phyloP scores from a whole-genome alignment of 2,888 invertebrate genomes.

The Pasiphila rectangulata region DNA sequence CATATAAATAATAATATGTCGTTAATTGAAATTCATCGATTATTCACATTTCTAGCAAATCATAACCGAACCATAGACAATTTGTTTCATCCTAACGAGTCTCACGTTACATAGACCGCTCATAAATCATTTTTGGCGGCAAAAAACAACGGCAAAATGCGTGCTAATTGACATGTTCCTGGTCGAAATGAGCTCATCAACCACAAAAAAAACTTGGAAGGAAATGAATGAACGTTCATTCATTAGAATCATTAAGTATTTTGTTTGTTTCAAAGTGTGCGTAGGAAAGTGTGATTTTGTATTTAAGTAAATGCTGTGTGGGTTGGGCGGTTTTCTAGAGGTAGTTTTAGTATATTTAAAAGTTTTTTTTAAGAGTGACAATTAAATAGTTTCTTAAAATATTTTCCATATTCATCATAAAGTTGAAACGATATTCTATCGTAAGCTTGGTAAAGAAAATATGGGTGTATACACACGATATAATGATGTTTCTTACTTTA shows the following conservation, averaged over 20 bases:
- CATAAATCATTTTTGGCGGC: conserved; percentile 73
- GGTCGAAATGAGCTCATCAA: conserved; percentile 42
- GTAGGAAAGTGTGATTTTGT: background rate
- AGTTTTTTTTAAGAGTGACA: no score
- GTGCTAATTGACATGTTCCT: conserved; percentile 79
- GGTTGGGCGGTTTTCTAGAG: background rate
- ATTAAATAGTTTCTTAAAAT: no score
- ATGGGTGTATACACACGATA: no score
- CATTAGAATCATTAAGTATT: conserved; percentile 8
- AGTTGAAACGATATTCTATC: no score
- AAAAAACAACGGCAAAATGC: conserved; percentile 68
- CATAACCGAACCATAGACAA: conserved; percentile 61
- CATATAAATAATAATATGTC: background rate
- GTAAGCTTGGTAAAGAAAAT: no score
- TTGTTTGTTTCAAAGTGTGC: background rate
- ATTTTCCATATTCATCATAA: no score
- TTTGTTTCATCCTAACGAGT: conserved; percentile 72
- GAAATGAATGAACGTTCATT: conserved; percentile 20
- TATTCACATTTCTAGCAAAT: conserved; percentile 38
- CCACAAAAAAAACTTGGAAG: conserved; percentile 12
- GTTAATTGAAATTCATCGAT: conserved; percentile 23
- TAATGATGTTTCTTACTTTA: no score
- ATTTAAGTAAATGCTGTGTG: background rate
- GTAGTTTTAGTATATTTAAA: no score
- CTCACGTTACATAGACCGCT: conserved; percentile 59